Base-by-base conservation (phyloP, 2,797 vertebrate species). In the Buphagus erythrorhynchus region DNA sequence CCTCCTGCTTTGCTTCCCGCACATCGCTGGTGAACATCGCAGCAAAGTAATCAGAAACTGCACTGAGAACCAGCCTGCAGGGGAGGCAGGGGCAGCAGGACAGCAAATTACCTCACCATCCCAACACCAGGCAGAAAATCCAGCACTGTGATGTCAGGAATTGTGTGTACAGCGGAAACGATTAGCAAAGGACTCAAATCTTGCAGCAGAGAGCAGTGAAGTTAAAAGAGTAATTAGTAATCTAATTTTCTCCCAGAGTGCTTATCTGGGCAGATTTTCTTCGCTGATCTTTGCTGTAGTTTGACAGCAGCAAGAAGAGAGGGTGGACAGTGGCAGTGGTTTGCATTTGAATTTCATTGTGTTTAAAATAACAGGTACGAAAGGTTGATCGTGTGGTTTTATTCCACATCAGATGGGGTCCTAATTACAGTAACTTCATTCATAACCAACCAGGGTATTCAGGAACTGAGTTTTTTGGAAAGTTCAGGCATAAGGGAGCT, bases 11-110 rank as follows among this genome's bases (percentile, higher is more conserved):
- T 1, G 99, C 99, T 95, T 99, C 99, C 76, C 98, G 98, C 80
- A 99, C 99, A 5, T 99, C 99, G 36, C 98, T 99, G 92, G 99
- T 99, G 98, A 99, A 99, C 99, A 99, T 99, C 11, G 99, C 99
- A 77, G 99, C 99, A 95, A 99, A 99, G 95, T 99, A 99, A 98
- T 99, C 99, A 1, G 99, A 99, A 58, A 99, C 99, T 7, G 99
- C 99, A 15, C 99, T 99, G 79, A 99, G 98, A 86, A 99, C 99
- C 96, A 99, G 94, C 97, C 99, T 99, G 97, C 31, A 31, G 61
- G 52, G 8, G 61, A 36, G 51, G 52, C 43, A 57, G 17, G 0
- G 36, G 2, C 2, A 57, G 52, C 59, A 66, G 38, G 19, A 75
- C 86, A 49, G 35, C 29, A 78, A 49, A 55, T 95, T 15, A 74